Percentiles rank a stretch among this genome's conserved stretches.
Conservation (phyloP, 2,797 vertebrate genomes). For the Eupleurogrammus muticus region DNA sequence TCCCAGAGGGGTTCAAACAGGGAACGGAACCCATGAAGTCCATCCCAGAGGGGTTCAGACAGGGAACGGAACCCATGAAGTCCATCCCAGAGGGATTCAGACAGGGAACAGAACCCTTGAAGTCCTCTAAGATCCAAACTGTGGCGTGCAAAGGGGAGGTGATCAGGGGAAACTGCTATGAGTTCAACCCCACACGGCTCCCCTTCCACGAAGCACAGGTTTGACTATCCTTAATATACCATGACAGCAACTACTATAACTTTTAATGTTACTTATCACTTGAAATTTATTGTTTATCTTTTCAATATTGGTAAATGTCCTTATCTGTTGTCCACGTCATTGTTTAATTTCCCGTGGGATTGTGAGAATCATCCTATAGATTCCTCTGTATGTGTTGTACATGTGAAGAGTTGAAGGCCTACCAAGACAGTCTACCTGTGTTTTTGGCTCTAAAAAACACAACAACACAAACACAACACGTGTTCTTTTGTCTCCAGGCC, state of each 20-base stretch:
- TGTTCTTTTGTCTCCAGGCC: conserved; percentile 51
- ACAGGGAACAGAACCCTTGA: conserved; percentile 18
- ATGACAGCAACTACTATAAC: not conserved
- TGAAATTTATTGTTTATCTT: too few relatives aligned
- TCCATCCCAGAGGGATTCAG: conserved; percentile 5
- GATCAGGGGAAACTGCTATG: conserved; percentile 75
- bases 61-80: conserved; percentile 10
- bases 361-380: too few relatives aligned
- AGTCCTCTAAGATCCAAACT: not conserved
- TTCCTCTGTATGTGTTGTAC: too few relatives aligned
- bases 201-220: conserved; percentile 80
- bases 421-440: not conserved
- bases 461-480: not conserved
- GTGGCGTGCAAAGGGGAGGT: conserved; percentile 69
- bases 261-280: too few relatives aligned
- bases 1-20: conserved; percentile 26
- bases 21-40: not conserved
- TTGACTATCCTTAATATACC: not conserved
- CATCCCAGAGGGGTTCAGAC: conserved; percentile 25
- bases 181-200: conserved; percentile 69
- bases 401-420: too few relatives aligned
- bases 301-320: too few relatives aligned
- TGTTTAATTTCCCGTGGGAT: too few relatives aligned
- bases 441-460: not conserved
- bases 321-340: too few relatives aligned